These are phyloP conservation scores for Pelosia muscerda DNA, from an alignment of 2,888 invertebrate species.

Conservation along the genomic window DNA sequence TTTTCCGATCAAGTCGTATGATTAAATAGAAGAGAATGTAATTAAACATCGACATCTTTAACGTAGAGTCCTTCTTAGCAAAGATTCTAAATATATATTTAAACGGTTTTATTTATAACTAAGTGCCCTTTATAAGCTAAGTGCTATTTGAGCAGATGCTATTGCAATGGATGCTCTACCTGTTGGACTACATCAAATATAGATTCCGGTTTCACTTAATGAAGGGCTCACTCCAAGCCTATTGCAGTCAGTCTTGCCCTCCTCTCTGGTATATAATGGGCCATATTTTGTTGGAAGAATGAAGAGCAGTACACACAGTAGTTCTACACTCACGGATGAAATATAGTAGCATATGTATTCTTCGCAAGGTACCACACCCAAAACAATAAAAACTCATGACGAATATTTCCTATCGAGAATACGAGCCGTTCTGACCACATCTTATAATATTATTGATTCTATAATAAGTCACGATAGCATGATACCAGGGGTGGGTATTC, in stretches of 20 bases:
- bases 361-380: not conserved
- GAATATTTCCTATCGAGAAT: not conserved
- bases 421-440: not conserved
- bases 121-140: too few species aligned
- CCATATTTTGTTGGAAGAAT: too few species aligned
- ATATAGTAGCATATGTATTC: not conserved
- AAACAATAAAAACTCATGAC: not conserved
- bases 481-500: constrained; percentile 52
- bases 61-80: too few species aligned
- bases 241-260: too few species aligned
- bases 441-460: constrained; percentile 5
- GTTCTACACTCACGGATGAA: not conserved
- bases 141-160: too few species aligned
- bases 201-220: not conserved
- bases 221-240: not conserved
- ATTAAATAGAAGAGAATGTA: not conserved
- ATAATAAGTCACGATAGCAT: constrained; percentile 52
- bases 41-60: too few species aligned
- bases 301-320: not conserved
- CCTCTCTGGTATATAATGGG: not conserved
- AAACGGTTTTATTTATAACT: too few species aligned
- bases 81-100: too few species aligned
- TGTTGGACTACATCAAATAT: too few species aligned
- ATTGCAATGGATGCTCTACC: too few species aligned
- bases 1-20: not conserved